A percentile compares a stretch with the other conserved stretches of the same genome.
These are phyloP conservation scores for Planiliza haematocheilus DNA, from an alignment of 2,113 vertebrate genomes.

Conservation along the genomic window DNA sequence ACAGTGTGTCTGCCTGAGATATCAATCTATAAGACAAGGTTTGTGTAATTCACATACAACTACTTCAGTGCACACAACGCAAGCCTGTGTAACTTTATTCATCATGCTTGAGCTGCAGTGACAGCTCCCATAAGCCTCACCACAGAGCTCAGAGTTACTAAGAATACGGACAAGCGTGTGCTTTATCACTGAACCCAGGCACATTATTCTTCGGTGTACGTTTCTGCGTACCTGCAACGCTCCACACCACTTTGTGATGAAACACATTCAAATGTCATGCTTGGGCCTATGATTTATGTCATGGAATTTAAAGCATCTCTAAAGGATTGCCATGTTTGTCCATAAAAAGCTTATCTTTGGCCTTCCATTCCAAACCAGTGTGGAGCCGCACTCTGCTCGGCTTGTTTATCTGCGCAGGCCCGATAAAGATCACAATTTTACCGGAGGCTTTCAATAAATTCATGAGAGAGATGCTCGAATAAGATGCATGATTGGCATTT, in stretches of 20 bases:
- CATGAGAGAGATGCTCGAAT: constrained; percentile 12
- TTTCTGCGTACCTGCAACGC: constrained; percentile 10
- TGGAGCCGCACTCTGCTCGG: neutral
- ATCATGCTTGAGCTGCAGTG: constrained; percentile 54
- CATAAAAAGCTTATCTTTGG: constrained; percentile 34
- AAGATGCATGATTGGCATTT: constrained; percentile 31
- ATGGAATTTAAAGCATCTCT: constrained; percentile 53
- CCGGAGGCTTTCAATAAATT: constrained; percentile 37
- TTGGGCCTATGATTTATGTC: constrained; percentile 43
- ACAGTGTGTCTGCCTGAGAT: constrained; percentile 15
- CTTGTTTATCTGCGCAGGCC: constrained; percentile 27
- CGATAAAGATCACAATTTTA: constrained; percentile 47
- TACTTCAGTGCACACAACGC: constrained; percentile 43
- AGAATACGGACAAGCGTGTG: constrained; percentile 31
- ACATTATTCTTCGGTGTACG: neutral
- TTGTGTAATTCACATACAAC: constrained; percentile 36
- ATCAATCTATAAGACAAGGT: constrained; percentile 40
- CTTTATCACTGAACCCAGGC: constrained; percentile 19
- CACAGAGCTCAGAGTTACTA: constrained; percentile 19
- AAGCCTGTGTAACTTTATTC: constrained; percentile 50
- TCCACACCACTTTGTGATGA: constrained; percentile 14
- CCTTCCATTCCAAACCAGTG: constrained; percentile 15
- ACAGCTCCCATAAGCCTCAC: constrained; percentile 39
- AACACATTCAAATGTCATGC: constrained; percentile 38
- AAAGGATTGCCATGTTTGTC: constrained; percentile 20